Evolutionary conservation across 2,888 invertebrate genomes (phyloP).

Genomic region (Loripinus fragilis): DNA sequence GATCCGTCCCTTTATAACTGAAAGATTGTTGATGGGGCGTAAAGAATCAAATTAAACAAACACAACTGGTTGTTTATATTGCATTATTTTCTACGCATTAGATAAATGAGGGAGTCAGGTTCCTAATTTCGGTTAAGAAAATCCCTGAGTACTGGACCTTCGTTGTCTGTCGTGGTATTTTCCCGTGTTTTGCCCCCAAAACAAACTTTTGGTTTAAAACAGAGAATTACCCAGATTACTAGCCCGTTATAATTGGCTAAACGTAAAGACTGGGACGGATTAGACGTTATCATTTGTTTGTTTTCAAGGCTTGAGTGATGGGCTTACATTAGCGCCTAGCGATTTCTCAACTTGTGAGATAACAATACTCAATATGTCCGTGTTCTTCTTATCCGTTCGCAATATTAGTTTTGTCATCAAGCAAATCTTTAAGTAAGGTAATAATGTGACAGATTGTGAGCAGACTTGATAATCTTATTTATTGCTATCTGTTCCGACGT

Average conservation of each 20-base stretch:
- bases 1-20: too few species aligned
- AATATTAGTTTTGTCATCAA: conserved; percentile 13
- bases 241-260: conserved; percentile 38
- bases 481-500: background rate
- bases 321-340: background rate
- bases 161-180: too few species aligned
- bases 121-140: too few species aligned
- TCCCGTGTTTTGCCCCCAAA: too few species aligned
- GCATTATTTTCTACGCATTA: too few species aligned
- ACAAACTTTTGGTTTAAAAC: background rate
- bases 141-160: too few species aligned
- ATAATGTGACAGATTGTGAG: conserved; percentile 12
- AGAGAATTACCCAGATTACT: conserved; percentile 1
- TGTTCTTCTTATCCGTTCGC: background rate
- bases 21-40: too few species aligned
- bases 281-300: conserved; percentile 47
- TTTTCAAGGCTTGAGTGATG: conserved; percentile 26
- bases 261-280: conserved; percentile 30
- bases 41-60: too few species aligned
- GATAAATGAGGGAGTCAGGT: too few species aligned
- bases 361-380: conserved; percentile 10
- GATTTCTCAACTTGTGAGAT: conserved; percentile 19
- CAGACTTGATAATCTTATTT: background rate
- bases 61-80: too few species aligned
- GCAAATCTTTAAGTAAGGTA: background rate